phyloP scores from a whole-genome alignment of 2,113 vertebrate genomes.

The Tapirus terrestris region DNA sequence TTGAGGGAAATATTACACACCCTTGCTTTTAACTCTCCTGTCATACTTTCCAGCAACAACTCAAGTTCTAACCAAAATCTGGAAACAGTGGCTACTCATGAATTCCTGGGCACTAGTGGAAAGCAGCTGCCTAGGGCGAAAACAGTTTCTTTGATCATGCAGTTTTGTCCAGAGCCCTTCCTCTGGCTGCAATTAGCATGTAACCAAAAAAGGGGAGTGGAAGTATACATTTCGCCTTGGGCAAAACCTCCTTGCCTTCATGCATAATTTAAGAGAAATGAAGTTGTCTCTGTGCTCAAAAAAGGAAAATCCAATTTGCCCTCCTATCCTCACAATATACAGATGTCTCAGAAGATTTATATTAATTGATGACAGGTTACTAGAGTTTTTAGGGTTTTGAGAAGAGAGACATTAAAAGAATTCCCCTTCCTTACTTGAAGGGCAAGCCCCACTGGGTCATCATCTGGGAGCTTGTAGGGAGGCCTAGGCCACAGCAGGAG shows the following conservation, averaged over 20 bases:
- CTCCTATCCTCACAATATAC: neutral
- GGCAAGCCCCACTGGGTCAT: neutral
- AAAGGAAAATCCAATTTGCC: constrained; percentile 17
- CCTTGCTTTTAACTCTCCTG: neutral
- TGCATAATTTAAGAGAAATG: constrained; percentile 60
- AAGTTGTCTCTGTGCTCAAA: constrained; percentile 9
- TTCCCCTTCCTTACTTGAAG: neutral
- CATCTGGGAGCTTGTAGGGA: neutral
- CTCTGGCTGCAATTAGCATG: constrained; percentile 50
- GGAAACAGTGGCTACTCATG: neutral
- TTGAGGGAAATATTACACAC: neutral
- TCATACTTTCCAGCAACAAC: neutral
- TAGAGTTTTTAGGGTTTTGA: neutral
- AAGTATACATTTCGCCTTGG: constrained; percentile 16
- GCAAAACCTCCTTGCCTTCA: constrained; percentile 43
- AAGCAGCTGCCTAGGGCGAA: neutral
- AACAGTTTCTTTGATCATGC: constrained; percentile 5
- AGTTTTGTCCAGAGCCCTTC: constrained; percentile 35
- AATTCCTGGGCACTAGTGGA: neutral
- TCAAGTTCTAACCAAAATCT: neutral
- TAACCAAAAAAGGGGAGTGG: neutral
- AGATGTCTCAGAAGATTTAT: constrained; percentile 29
- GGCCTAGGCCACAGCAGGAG: neutral
- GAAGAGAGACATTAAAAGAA: neutral
- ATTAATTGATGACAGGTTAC: neutral